Evolutionary conservation across 2,797 vertebrate genomes (phyloP).

Genomic region (Chloroceryle amazona): DNA sequence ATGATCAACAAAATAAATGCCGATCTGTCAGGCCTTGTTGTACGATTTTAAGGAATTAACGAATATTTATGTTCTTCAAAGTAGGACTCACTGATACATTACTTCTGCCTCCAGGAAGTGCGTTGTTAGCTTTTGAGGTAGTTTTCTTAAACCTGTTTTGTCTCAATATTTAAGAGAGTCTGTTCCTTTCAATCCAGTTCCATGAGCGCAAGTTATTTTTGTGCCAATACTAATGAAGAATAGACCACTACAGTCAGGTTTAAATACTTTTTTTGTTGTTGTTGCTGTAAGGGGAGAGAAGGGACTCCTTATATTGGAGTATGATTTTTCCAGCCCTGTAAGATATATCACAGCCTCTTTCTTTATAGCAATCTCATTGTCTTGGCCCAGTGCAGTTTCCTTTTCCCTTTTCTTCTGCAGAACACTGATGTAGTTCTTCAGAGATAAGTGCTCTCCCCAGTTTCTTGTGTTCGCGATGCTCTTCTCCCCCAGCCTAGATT

Average conservation of each 20-base stretch:
- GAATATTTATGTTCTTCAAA: conserved; percentile 36
- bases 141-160: background rate
- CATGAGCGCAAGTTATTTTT: background rate
- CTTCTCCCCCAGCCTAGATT: background rate
- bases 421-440: background rate
- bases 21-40: conserved; percentile 36
- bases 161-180: background rate
- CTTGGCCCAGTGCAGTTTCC: background rate
- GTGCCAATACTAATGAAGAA: background rate
- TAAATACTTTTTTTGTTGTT: background rate
- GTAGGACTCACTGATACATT: background rate
- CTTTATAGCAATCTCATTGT: background rate
- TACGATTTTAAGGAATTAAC: conserved; percentile 27
- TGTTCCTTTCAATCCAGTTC: background rate
- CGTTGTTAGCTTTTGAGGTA: background rate
- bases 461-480: background rate
- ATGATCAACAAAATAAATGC: conserved; percentile 60
- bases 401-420: background rate
- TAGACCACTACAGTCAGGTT: background rate
- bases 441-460: fast-evolving
- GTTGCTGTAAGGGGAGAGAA: background rate
- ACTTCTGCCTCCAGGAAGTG: background rate
- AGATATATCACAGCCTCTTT: background rate
- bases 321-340: background rate
- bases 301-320: background rate